Evolutionary conservation across 2,888 invertebrate species (phyloP).

Genomic region (Cyclophora albipunctata): DNA sequence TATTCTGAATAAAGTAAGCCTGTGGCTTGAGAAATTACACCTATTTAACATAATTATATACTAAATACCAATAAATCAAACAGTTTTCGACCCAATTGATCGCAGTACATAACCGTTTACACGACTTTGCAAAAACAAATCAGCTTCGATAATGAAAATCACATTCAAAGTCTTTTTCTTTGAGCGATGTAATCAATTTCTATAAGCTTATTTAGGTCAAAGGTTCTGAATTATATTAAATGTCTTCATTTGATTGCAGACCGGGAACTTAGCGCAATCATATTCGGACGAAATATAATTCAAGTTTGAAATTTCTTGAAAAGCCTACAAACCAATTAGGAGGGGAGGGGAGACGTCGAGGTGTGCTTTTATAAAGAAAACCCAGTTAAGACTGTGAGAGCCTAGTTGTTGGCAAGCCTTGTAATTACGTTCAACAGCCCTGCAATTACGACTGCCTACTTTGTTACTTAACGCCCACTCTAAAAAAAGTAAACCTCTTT

Average conservation of each 20-base stretch:
- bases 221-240: neutral
- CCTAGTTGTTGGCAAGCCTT: neutral
- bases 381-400: conserved; percentile 17
- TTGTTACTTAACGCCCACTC: conserved; percentile 34
- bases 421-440: conserved; percentile 28
- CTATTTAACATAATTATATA: too few species aligned
- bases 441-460: conserved; percentile 32
- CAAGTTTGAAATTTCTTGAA: conserved; percentile 12
- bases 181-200: conserved; percentile 3
- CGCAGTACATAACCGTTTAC: too few species aligned
- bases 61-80: too few species aligned
- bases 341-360: conserved; percentile 19
- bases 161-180: too few species aligned
- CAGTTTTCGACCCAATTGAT: too few species aligned
- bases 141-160: too few species aligned
- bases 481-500: conserved; percentile 16
- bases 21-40: too few species aligned
- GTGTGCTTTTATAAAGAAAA: conserved; percentile 22
- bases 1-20: too few species aligned
- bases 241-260: conserved; percentile 6
- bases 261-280: conserved; percentile 26
- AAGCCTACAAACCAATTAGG: conserved; percentile 34
- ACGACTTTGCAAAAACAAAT: too few species aligned
- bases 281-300: conserved; percentile 18
- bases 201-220: neutral